Evolutionary conservation across 2,888 invertebrate species (phyloP).

Genomic region (Brachypalpus laphriformis): DNA sequence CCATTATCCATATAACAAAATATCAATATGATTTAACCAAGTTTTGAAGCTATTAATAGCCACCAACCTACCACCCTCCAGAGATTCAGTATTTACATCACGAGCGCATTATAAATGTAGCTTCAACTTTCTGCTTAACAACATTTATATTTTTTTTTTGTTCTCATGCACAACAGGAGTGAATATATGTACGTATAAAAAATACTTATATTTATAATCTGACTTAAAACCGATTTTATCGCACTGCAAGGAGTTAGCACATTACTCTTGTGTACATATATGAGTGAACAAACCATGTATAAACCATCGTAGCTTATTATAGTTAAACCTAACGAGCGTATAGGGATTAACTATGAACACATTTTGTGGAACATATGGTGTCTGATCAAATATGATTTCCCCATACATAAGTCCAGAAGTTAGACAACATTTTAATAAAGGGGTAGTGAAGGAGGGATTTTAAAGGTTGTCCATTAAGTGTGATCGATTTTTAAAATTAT

Average conservation of each 20-base stretch:
- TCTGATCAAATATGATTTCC: background rate
- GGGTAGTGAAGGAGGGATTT: too few species aligned
- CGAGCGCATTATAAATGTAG: conserved; percentile 32
- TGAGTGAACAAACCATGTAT: background rate
- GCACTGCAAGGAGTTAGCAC: conserved; percentile 9
- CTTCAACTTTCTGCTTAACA: conserved; percentile 28
- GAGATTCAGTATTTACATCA: conserved; percentile 6
- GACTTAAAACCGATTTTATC: conserved; percentile 11
- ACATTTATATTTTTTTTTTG: conserved; percentile 22
- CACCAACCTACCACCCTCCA: background rate
- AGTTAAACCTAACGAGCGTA: background rate
- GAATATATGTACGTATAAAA: background rate
- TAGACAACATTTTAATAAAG: too few species aligned
- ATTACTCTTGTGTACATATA: background rate
- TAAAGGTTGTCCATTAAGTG: too few species aligned
- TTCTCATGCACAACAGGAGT: conserved; percentile 7
- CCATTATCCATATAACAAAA: background rate
- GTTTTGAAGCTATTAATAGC: conserved; percentile 30
- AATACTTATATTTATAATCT: conserved; percentile 7
- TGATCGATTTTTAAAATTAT: too few species aligned
- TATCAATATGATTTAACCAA: conserved; percentile 28
- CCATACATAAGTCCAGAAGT: too few species aligned
- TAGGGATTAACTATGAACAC: background rate
- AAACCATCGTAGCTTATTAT: background rate
- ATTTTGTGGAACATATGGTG: background rate